Evolutionary conservation across 2,888 invertebrate species (phyloP).

Genomic region (Gari tellinella): DNA sequence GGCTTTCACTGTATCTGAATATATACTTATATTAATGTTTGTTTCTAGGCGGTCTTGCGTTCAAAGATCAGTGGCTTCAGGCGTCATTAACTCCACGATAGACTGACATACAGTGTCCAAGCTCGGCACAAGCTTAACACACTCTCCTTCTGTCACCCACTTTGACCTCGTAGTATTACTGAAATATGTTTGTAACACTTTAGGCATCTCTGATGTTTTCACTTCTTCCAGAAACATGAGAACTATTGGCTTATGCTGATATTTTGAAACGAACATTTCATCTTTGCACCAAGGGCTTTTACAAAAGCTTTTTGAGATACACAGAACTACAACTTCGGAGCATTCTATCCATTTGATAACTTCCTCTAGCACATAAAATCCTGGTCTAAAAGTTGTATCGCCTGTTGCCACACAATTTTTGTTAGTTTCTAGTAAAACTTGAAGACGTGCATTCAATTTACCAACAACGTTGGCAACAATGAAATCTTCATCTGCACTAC

Average conservation of each 20-base stretch:
- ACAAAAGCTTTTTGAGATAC: conserved; percentile 1
- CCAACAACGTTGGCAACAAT: no score
- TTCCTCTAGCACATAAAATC: neutral
- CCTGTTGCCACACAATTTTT: neutral
- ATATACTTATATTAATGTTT: no score
- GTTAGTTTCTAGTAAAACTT: neutral
- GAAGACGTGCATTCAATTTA: neutral
- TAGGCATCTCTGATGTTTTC: no score
- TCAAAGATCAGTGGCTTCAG: no score
- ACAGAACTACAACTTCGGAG: neutral
- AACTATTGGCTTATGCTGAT: neutral
- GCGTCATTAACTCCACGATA: no score
- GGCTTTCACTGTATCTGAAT: no score
- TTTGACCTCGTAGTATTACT: no score
- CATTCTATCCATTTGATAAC: conserved; percentile 1
- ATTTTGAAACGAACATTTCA: neutral
- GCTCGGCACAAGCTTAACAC: no score
- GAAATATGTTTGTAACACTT: no score
- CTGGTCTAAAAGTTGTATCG: neutral
- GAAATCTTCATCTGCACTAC: neutral
- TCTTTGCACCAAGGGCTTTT: neutral
- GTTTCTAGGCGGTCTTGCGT: no score
- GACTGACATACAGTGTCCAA: no score
- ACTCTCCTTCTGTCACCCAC: no score
- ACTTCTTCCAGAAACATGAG: conserved; percentile 3